Conservation (phyloP, 2,113 vertebrate species). For the Nycticebus coucang region DNA sequence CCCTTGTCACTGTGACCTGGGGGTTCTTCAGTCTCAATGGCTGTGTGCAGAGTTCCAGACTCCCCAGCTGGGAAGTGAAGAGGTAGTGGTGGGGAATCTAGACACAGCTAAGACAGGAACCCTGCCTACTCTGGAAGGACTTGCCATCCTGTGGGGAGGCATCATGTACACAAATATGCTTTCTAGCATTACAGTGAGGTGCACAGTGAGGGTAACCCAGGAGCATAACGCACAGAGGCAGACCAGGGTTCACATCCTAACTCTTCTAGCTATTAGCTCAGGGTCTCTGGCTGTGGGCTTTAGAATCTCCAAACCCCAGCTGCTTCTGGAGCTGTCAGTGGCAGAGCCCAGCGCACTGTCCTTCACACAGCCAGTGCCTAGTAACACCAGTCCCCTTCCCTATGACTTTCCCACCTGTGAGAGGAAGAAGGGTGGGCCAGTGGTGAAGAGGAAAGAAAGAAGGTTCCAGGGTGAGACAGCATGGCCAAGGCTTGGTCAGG, state of each 20-base stretch:
- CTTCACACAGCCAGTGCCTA: background rate
- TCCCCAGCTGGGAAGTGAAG: no score
- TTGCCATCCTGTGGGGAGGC: background rate
- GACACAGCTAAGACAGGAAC: no score
- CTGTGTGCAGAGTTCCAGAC: background rate
- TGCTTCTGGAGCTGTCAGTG: background rate
- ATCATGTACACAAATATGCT: fast-evolving
- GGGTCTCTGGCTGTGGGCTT: background rate
- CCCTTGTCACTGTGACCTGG: no score
- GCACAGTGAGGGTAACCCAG: background rate
- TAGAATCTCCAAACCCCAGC: background rate
- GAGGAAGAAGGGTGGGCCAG: no score
- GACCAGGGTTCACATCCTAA: background rate
- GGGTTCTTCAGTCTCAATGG: background rate
- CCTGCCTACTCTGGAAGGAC: background rate
- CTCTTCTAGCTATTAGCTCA: background rate
- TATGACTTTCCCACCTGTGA: background rate
- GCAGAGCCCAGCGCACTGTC: no score
- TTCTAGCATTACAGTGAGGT: fast-evolving
- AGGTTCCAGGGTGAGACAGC: background rate
- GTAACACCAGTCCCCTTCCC: background rate
- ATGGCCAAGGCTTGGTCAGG: background rate
- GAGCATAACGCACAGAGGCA: background rate
- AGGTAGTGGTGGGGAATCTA: no score
- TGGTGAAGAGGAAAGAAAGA: background rate